phyloP scores from a whole-genome alignment of 37 sponge, comb jelly and placozoan genomes.

The Spongilla lacustris region DNA sequence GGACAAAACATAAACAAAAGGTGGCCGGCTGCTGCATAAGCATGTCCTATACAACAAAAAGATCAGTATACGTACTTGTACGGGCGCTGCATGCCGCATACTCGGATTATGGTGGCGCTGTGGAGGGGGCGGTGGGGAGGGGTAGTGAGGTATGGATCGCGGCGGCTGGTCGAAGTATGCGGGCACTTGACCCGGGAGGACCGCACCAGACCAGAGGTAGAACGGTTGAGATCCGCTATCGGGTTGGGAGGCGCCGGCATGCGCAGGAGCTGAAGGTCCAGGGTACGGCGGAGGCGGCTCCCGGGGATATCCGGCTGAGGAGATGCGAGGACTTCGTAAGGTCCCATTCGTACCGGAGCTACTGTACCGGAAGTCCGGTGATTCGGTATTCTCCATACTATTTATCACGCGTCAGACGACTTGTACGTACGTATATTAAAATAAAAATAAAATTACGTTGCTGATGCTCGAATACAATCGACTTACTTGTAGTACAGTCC shows the following conservation, averaged over 20 bases:
- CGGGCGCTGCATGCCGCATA: neutral
- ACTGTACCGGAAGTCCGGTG: neutral
- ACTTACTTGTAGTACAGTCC: too few relatives aligned
- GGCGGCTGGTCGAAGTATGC: neutral
- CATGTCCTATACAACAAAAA: too few relatives aligned
- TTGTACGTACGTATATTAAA: too few relatives aligned
- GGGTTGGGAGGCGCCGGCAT: too few relatives aligned
- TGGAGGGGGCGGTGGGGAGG: neutral
- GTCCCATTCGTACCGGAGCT: neutral
- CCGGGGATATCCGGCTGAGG: neutral
- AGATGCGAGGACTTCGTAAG: neutral
- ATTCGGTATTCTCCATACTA: too few relatives aligned
- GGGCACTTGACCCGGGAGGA: neutral
- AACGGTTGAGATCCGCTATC: neutral
- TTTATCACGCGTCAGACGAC: too few relatives aligned
- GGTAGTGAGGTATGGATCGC: neutral
- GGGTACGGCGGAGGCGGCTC: neutral
- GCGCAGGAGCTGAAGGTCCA: neutral
- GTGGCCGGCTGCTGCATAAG: too few relatives aligned
- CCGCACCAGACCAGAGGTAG: neutral
- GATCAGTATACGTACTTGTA: neutral
- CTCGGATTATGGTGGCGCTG: neutral
- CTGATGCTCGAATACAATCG: too few relatives aligned
- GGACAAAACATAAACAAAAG: neutral
- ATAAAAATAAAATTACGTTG: too few relatives aligned